phyloP scores from a whole-genome alignment of 2,888 invertebrate species.

The Dryobotodes eremita region DNA sequence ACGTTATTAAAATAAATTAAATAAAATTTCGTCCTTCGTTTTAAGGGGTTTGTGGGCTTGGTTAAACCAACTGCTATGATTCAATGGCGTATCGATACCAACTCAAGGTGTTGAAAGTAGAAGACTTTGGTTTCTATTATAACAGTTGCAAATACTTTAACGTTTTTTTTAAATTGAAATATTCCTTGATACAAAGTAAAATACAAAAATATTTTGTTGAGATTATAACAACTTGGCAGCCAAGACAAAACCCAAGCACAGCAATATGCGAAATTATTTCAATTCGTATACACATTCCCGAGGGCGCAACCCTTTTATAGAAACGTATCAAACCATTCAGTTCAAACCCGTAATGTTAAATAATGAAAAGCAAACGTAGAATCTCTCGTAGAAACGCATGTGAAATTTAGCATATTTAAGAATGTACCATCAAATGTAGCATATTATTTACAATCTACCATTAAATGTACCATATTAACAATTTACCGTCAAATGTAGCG shows the following conservation, averaged over 20 bases:
- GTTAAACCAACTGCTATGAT: background rate
- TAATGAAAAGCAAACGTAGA: conserved; percentile 40
- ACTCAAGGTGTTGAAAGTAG: background rate
- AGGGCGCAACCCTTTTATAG: conserved; percentile 24
- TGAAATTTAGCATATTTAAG: conserved; percentile 50
- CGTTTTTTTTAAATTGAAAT: background rate
- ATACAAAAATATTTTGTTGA: background rate
- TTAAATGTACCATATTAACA: conserved; percentile 55
- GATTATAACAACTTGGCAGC: background rate
- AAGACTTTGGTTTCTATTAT: background rate
- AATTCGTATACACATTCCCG: conserved; percentile 14
- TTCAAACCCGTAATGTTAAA: conserved; percentile 36
- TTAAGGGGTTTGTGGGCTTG: background rate
- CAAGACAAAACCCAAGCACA: conserved; percentile 3
- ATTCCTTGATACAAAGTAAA: background rate
- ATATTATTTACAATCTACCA: conserved; percentile 55
- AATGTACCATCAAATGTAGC: conserved; percentile 47
- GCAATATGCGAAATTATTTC: conserved; percentile 26
- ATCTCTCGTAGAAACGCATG: conserved; percentile 10
- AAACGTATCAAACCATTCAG: conserved; percentile 39
- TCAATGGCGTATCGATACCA: background rate
- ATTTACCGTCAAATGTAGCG: conserved; percentile 44
- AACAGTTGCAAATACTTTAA: background rate
- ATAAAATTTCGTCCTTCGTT: background rate
- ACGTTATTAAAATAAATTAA: background rate